These are phyloP conservation scores for Edolisoma coerulescens DNA, from an alignment of 2,113 vertebrate genomes.

Conservation along the genomic window DNA sequence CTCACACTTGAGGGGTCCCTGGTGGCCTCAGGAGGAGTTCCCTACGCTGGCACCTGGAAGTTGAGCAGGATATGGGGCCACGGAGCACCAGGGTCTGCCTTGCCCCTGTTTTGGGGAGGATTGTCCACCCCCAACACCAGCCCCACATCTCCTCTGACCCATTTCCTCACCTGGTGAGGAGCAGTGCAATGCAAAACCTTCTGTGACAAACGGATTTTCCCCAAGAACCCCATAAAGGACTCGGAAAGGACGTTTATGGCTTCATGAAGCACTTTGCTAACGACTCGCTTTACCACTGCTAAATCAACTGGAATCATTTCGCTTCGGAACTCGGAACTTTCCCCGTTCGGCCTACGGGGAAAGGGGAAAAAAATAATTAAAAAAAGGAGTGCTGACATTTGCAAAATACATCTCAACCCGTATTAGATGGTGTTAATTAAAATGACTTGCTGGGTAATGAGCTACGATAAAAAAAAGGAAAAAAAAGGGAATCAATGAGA, in stretches of 20 bases:
- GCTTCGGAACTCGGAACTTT: neutral
- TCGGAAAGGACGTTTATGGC: conserved; percentile 15
- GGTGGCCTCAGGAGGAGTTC: neutral
- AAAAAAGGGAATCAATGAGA: neutral
- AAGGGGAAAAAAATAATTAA: neutral
- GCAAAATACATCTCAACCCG: conserved; percentile 17
- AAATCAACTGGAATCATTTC: neutral
- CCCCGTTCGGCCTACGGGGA: neutral
- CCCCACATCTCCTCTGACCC: neutral
- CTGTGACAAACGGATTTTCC: neutral
- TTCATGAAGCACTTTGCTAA: conserved; percentile 40
- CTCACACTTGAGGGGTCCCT: neutral
- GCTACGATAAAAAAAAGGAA: neutral
- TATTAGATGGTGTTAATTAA: conserved; percentile 54
- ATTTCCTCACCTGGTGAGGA: neutral
- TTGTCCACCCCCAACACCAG: accelerated
- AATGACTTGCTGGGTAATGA: conserved; percentile 34
- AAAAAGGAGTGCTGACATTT: conserved; percentile 24
- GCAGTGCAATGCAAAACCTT: neutral
- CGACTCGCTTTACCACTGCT: conserved; percentile 5
- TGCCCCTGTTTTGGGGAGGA: neutral
- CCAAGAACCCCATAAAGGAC: neutral
- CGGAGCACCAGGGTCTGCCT: accelerated
- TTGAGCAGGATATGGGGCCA: neutral
- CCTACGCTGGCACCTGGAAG: accelerated